Evolutionary conservation across 1,140 invertebrate genomes (phyloP), one percentile per base, ranked within the genome.

Genomic region (Drosophila setifemur): DNA sequence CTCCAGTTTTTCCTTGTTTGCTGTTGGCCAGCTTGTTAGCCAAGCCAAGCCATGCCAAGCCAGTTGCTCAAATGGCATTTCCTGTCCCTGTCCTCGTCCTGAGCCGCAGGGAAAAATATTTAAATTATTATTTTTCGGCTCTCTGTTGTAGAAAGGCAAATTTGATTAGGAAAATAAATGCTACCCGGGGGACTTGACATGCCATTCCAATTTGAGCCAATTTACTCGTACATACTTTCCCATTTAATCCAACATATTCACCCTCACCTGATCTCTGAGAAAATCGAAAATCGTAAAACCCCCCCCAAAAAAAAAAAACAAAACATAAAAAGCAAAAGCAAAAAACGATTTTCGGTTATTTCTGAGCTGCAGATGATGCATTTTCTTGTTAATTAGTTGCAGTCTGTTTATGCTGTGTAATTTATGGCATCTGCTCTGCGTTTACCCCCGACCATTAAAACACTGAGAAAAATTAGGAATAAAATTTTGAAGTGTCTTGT

Each of bases 381-480:
- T 75, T 86, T 86, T 79, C 81, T 73, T 75, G 71, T 85, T 85
- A 85, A 85, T 85, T 85, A 85, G 81, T 76, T 76, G 72, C 81
- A 81, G 81, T 86, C 81, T 75, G 81, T 79, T 83, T 79, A 77
- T 72, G 60, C 61, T 66, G 57, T 31, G 63, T 83, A 79, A 83
- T 85, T 85, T 85, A 75, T 81, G 81, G 52, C 52, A 52, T 77
- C 33, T 71, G 50, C 28, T 45, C 11, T 12, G 21, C 37, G 11
- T 50, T 33, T 25, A 8, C 11, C 25, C 3, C 16, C 25, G 9
- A 37, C 53, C 44, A 33, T 6, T 49, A 4, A 2, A 23, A 23
- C 48, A 26, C 48, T 5, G 23, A 14, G 6, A 55, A 25, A 14
- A 29, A 9, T 47, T 1, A 9, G n/a, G n/a, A n/a, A n/a, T n/a